Conservation (phyloP, 2,113 vertebrate genomes). For the Festucalex cinctus region DNA sequence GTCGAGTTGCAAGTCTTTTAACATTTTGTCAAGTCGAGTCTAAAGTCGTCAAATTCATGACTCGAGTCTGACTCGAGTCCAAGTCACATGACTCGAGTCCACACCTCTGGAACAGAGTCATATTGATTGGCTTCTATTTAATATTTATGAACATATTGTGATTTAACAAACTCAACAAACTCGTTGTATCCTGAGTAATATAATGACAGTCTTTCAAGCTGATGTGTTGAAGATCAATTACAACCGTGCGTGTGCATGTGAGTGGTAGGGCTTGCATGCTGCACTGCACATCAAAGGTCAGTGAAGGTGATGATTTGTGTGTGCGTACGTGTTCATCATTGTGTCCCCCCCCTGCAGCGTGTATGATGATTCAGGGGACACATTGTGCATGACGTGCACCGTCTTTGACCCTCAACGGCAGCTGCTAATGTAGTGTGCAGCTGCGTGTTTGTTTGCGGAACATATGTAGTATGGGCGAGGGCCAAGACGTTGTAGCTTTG, state of each 20-base stretch:
- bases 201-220: no score
- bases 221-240: background rate
- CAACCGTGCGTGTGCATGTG: slow-evolving; percentile 6
- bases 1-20: no score
- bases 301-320: slow-evolving; percentile 23
- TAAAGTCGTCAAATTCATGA: no score
- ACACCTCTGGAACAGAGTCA: no score
- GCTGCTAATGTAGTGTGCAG: slow-evolving; percentile 50
- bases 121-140: no score
- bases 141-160: no score
- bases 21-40: no score
- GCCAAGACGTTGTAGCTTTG: slow-evolving; percentile 17
- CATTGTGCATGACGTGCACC: slow-evolving; percentile 44
- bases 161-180: no score
- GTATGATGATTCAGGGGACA: slow-evolving; percentile 62
- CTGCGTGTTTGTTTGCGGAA: slow-evolving; percentile 39
- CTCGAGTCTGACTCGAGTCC: no score
- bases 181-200: no score
- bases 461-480: background rate
- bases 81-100: no score
- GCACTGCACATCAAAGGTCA: slow-evolving; percentile 48
- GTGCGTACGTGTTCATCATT: slow-evolving; percentile 39
- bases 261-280: slow-evolving; percentile 15
- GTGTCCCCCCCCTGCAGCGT: slow-evolving; percentile 37
- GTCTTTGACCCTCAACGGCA: slow-evolving; percentile 57